These are phyloP conservation scores for Capreolus pygargus DNA, from an alignment of 2,113 vertebrate species.

Conservation along the genomic window DNA sequence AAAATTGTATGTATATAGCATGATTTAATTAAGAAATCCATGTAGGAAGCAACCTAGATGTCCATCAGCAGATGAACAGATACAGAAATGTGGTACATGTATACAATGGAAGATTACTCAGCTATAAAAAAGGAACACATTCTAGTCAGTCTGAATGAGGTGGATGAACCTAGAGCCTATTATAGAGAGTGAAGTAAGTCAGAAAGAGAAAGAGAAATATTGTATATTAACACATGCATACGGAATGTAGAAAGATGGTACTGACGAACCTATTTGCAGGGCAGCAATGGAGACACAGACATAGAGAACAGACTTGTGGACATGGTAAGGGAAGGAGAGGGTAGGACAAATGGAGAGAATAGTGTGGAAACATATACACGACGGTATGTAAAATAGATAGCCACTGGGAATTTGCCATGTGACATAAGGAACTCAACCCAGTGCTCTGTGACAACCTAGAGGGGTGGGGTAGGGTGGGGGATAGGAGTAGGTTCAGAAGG, in stretches of 20 bases:
- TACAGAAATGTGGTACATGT: neutral
- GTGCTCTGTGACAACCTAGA: neutral
- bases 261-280: neutral
- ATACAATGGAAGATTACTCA: neutral
- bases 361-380: neutral
- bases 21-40: constrained; percentile 14
- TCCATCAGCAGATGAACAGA: neutral
- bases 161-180: neutral
- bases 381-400: neutral
- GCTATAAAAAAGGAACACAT: neutral
- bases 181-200: neutral
- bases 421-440: neutral
- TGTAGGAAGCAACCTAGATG: neutral
- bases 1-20: neutral
- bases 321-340: neutral
- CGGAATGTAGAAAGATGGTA: neutral
- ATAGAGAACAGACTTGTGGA: neutral
- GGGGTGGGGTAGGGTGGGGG: neutral
- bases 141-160: neutral
- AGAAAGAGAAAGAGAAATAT: neutral
- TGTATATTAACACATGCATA: neutral
- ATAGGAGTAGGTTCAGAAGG: neutral
- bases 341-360: neutral
- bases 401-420: neutral
- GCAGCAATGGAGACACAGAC: neutral